Percentiles rank a stretch among this genome's conserved stretches.
phyloP scores from a whole-genome alignment of 2,888 invertebrate genomes.

The Nomada fucata region DNA sequence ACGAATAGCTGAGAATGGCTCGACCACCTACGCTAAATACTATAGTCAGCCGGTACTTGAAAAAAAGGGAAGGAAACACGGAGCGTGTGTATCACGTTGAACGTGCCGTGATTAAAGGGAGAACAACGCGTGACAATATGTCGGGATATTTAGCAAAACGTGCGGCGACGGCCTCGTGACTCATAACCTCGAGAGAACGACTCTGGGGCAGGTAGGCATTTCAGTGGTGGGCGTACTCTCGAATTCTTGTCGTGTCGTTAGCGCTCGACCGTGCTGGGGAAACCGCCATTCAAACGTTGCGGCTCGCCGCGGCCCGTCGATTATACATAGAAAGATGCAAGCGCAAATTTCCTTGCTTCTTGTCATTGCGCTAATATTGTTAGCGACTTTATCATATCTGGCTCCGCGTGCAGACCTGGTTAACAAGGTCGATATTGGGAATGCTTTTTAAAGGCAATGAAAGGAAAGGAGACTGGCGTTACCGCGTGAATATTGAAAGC shows the following conservation, averaged over 20 bases:
- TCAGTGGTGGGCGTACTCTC: conserved; percentile 62
- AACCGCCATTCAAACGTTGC: conserved; percentile 13
- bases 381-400: no score
- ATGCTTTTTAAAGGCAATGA: no score
- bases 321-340: background rate
- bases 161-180: conserved; percentile 57
- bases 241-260: conserved; percentile 64
- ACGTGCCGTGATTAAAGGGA: conserved; percentile 29
- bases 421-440: no score
- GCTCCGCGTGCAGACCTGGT: no score
- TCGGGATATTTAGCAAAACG: conserved; percentile 51
- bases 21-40: background rate
- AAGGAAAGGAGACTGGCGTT: no score
- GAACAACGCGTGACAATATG: conserved; percentile 51
- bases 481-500: no score
- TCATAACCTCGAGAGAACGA: conserved; percentile 52
- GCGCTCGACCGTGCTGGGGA: conserved; percentile 29
- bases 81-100: background rate
- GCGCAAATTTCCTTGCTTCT: background rate
- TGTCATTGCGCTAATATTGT: no score
- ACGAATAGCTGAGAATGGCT: no score
- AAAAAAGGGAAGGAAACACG: background rate
- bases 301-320: background rate
- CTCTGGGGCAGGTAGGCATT: conserved; percentile 61
- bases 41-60: background rate